A percentile compares a stretch with the other conserved stretches of the same genome.
phyloP scores from a whole-genome alignment of 2,113 vertebrate species.

The Rhinoderma darwinii region DNA sequence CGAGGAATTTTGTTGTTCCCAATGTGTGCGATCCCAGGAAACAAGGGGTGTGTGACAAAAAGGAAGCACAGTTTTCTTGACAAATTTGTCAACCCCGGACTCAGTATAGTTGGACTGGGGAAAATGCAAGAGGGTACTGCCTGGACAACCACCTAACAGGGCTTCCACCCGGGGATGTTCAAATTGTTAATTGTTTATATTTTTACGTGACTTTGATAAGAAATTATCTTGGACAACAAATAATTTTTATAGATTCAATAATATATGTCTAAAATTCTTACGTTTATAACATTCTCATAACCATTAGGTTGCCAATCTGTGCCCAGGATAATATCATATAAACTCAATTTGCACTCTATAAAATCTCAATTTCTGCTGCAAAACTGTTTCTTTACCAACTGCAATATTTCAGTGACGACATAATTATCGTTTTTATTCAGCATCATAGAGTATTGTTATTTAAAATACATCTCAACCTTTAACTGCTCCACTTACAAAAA shows the following conservation, averaged over 20 bases:
- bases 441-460: neutral
- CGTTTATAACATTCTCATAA: neutral
- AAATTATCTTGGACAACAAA: neutral
- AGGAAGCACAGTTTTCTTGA: too few species aligned
- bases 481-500: neutral
- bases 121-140: too few species aligned
- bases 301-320: neutral
- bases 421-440: slow-evolving; percentile 23
- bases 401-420: slow-evolving; percentile 6
- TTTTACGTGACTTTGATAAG: too few species aligned
- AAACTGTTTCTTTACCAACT: neutral
- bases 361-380: neutral
- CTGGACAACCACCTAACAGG: too few species aligned
- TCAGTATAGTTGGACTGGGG: too few species aligned
- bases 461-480: neutral
- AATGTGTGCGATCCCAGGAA: too few species aligned
- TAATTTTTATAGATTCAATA: neutral
- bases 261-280: too few species aligned
- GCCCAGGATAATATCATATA: neutral
- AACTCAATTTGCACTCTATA: neutral
- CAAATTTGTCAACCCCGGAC: too few species aligned
- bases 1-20: too few species aligned
- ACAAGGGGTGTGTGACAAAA: too few species aligned
- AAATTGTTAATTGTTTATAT: too few species aligned
- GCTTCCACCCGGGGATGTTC: too few species aligned